Percentiles rank a stretch among this genome's conserved stretches.
phyloP scores from a whole-genome alignment of 2,888 invertebrate genomes.

The Metacarcinus magister region DNA sequence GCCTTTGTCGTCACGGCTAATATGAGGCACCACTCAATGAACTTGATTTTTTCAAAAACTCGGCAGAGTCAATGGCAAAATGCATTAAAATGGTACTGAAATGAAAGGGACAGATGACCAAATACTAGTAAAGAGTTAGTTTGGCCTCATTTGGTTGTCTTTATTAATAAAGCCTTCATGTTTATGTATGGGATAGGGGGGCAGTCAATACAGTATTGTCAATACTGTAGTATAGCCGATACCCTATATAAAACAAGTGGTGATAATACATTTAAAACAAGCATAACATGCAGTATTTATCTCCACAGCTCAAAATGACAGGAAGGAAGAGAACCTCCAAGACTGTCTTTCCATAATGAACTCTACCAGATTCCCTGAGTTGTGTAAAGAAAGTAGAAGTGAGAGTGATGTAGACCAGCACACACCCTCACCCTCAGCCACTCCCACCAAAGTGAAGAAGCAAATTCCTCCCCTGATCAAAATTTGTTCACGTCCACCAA shows the following conservation, averaged over 20 bases:
- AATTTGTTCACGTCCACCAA: constrained; percentile 75
- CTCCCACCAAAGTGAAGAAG: constrained; percentile 69
- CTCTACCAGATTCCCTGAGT: constrained; percentile 54
- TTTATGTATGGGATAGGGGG: too few species aligned
- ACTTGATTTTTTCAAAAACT: too few species aligned
- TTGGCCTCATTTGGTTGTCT: too few species aligned
- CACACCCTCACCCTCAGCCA: background rate
- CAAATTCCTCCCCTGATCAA: constrained; percentile 80
- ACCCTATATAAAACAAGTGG: background rate
- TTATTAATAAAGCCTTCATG: too few species aligned
- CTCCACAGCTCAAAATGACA: constrained; percentile 16
- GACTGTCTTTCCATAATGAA: background rate
- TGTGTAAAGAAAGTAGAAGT: background rate
- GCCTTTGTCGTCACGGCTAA: too few species aligned
- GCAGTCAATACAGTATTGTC: background rate
- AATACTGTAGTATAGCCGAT: background rate
- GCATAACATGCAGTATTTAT: background rate
- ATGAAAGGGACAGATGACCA: too few species aligned
- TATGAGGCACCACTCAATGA: too few species aligned
- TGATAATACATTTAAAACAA: background rate
- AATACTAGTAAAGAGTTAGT: too few species aligned
- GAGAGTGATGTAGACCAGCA: constrained; percentile 50
- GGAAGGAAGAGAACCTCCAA: constrained; percentile 1
- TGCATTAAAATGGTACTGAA: too few species aligned
- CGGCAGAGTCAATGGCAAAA: too few species aligned